Conservation (phyloP, 2,113 vertebrate species). For the Meriones unguiculatus region DNA sequence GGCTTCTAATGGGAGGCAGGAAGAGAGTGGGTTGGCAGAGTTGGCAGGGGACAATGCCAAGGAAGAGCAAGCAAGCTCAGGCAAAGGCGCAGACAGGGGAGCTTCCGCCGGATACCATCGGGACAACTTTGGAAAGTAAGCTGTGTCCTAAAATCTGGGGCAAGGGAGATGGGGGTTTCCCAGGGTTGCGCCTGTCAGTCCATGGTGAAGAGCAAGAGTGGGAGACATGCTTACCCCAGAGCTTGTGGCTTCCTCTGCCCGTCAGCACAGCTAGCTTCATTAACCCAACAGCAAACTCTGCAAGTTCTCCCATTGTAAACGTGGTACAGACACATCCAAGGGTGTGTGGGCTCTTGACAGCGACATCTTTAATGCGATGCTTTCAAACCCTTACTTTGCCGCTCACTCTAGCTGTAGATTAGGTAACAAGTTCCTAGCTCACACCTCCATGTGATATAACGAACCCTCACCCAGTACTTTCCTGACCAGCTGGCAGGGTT, state of each 20-base stretch:
- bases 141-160: neutral
- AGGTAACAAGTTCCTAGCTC: neutral
- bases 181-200: neutral
- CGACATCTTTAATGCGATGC: neutral
- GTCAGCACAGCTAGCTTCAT: neutral
- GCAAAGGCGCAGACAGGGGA: neutral
- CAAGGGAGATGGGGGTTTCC: neutral
- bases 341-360: no score
- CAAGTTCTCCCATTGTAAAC: fast-evolving
- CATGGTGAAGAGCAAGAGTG: neutral
- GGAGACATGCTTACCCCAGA: neutral
- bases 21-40: neutral
- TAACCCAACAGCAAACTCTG: no score
- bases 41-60: neutral
- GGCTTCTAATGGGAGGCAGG: neutral
- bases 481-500: neutral
- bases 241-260: neutral
- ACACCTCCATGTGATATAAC: neutral
- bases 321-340: fast-evolving
- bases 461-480: neutral
- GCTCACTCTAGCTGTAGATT: neutral
- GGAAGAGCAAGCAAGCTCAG: neutral
- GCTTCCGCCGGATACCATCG: neutral
- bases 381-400: neutral
- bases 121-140: neutral